Evolutionary conservation across 1,140 invertebrate species (phyloP).

Genomic region (Nasonia longicornis): DNA sequence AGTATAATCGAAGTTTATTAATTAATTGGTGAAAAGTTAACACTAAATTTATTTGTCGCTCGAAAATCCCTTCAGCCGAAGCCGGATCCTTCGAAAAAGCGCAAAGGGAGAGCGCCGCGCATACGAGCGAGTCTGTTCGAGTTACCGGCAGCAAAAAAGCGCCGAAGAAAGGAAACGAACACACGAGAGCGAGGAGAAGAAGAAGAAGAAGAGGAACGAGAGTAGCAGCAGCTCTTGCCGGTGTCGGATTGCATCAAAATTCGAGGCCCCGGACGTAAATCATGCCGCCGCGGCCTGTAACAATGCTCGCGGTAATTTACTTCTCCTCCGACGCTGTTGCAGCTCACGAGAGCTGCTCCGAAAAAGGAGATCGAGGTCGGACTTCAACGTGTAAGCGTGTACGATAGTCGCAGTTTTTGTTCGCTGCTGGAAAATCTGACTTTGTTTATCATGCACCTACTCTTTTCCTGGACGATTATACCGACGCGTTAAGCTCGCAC

Average conservation of each 20-base stretch:
- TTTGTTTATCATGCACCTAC: too few species aligned
- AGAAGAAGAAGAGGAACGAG: not conserved
- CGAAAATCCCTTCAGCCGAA: not conserved
- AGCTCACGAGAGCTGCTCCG: not conserved
- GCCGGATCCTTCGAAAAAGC: not conserved
- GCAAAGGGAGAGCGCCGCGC: not conserved
- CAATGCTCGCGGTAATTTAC: constrained; percentile 33
- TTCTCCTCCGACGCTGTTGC: constrained; percentile 5
- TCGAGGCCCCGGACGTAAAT: constrained; percentile 38
- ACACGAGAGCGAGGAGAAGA: not conserved
- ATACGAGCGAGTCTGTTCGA: not conserved
- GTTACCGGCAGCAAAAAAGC: not conserved
- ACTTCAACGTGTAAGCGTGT: not conserved
- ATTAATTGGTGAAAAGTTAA: not conserved
- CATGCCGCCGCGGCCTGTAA: constrained; percentile 4
- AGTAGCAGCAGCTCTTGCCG: not conserved
- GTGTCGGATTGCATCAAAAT: constrained; percentile 33
- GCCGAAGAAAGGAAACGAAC: not conserved
- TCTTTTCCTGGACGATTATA: too few species aligned
- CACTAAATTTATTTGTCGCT: not conserved
- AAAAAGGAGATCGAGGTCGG: constrained; percentile 34
- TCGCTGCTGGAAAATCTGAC: too few species aligned
- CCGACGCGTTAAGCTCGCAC: not conserved
- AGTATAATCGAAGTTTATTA: too few species aligned
- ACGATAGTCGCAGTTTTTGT: too few species aligned